phyloP scores from a whole-genome alignment of 1,140 invertebrate species.

The Drosophila melanogaster region DNA sequence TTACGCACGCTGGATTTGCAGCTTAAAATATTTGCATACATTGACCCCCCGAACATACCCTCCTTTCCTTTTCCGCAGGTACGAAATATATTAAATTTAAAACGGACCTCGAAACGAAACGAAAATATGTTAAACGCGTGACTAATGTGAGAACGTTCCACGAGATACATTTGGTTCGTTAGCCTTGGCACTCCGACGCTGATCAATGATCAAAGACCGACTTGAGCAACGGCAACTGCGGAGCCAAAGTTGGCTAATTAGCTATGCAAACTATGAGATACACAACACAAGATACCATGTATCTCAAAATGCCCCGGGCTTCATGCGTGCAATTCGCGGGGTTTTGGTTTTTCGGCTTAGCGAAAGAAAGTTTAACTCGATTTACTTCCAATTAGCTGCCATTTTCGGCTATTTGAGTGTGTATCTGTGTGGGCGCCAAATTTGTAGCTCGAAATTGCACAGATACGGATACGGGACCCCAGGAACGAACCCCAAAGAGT shows the following conservation, averaged over 20 bases:
- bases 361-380: conserved; percentile 77
- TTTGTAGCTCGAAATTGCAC: conserved; percentile 65
- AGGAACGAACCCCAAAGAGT: conserved; percentile 38
- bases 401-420: conserved; percentile 57
- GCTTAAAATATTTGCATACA: conserved; percentile 76
- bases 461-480: conserved; percentile 41
- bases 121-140: conserved; percentile 82
- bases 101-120: conserved; percentile 68
- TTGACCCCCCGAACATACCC: background rate
- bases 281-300: conserved; percentile 72
- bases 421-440: conserved; percentile 73
- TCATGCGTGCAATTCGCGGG: conserved; percentile 72
- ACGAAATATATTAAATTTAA: conserved; percentile 79
- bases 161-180: conserved; percentile 75
- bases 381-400: conserved; percentile 79
- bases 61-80: conserved; percentile 23
- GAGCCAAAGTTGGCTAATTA: conserved; percentile 66
- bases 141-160: conserved; percentile 82
- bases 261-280: conserved; percentile 83
- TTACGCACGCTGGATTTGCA: conserved; percentile 78
- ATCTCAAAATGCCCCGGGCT: conserved; percentile 69
- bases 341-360: conserved; percentile 11
- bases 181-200: conserved; percentile 45
- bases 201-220: conserved; percentile 74
- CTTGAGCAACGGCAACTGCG: conserved; percentile 33